These are phyloP conservation scores for Dallia pectoralis DNA, from an alignment of 2,797 vertebrate genomes.

Conservation along the genomic window DNA sequence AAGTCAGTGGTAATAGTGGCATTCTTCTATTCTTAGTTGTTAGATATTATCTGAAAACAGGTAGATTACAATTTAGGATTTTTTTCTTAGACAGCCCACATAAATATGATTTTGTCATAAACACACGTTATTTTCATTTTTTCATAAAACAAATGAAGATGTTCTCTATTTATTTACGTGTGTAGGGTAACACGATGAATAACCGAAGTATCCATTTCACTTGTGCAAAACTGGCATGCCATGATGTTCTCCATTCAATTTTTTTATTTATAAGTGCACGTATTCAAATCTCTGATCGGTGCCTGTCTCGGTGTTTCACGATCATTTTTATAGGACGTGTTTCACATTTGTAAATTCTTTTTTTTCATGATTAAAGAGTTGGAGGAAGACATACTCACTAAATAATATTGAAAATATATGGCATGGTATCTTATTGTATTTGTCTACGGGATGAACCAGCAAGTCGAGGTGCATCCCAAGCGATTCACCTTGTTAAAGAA, in stretches of 20 bases:
- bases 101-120: not conserved
- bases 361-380: not conserved
- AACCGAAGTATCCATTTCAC: constrained; percentile 6
- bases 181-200: not conserved
- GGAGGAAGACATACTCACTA: constrained; percentile 4
- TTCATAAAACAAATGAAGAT: not conserved
- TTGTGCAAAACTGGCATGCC: constrained; percentile 19
- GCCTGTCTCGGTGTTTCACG: constrained; percentile 4
- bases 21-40: not conserved
- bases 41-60: not conserved
- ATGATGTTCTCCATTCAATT: constrained; percentile 18
- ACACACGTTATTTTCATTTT: not conserved
- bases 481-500: constrained; percentile 6
- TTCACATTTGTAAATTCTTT: not conserved
- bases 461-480: not conserved
- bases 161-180: not conserved
- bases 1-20: not conserved
- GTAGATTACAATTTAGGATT: not conserved
- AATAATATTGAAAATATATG: not conserved
- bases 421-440: not conserved
- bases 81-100: not conserved
- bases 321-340: constrained; percentile 11
- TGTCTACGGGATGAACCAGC: not conserved
- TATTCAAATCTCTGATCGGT: constrained; percentile 9
- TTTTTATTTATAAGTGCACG: constrained; percentile 19